phyloP scores from a whole-genome alignment of 1,140 invertebrate species.

The Drosophila rhopaloa region DNA sequence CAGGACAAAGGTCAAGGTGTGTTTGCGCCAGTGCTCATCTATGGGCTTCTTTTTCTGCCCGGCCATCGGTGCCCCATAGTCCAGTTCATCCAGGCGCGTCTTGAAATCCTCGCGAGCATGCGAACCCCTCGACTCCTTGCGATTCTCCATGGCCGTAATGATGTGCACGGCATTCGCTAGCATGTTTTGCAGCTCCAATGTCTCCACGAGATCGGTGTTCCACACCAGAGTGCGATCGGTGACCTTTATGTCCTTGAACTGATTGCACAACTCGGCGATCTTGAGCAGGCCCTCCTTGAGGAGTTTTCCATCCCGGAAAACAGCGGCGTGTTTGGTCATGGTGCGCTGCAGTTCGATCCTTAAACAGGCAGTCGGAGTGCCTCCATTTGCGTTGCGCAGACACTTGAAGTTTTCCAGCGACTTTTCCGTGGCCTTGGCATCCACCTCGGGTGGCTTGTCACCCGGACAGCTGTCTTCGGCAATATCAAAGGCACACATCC shows the following conservation, averaged over 20 bases:
- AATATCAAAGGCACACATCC: slow-evolving; percentile 97
- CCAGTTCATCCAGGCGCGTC: slow-evolving; percentile 94
- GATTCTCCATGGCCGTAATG: slow-evolving; percentile 94
- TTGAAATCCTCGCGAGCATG: slow-evolving; percentile 98
- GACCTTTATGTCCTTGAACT: slow-evolving; percentile 87
- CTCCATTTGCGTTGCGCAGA: slow-evolving; percentile 91
- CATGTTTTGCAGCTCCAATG: slow-evolving; percentile 98
- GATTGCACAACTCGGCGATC: slow-evolving; percentile 87
- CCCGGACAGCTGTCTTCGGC: slow-evolving; percentile 91
- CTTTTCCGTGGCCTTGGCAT: slow-evolving; percentile 93
- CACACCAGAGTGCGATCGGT: slow-evolving; percentile 91
- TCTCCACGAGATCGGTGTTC: slow-evolving; percentile 98
- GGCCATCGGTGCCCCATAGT: slow-evolving; percentile 84
- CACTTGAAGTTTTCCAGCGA: slow-evolving; percentile 96
- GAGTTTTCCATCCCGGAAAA: slow-evolving; percentile 95
- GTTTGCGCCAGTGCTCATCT: slow-evolving; percentile 98
- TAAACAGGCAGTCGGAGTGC: slow-evolving; percentile 92
- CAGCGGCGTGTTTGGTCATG: slow-evolving; percentile 99
- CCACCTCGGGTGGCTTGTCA: slow-evolving; percentile 89
- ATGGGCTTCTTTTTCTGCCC: slow-evolving; percentile 88
- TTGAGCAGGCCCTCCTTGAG: slow-evolving; percentile 91
- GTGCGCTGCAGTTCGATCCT: slow-evolving; percentile 97
- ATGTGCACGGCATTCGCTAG: slow-evolving; percentile 96
- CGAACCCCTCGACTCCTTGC: slow-evolving; percentile 98
- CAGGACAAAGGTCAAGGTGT: slow-evolving; percentile 92